These are phyloP conservation scores for Galaxias olidus DNA, from an alignment of 2,797 vertebrate genomes.

Conservation along the genomic window DNA sequence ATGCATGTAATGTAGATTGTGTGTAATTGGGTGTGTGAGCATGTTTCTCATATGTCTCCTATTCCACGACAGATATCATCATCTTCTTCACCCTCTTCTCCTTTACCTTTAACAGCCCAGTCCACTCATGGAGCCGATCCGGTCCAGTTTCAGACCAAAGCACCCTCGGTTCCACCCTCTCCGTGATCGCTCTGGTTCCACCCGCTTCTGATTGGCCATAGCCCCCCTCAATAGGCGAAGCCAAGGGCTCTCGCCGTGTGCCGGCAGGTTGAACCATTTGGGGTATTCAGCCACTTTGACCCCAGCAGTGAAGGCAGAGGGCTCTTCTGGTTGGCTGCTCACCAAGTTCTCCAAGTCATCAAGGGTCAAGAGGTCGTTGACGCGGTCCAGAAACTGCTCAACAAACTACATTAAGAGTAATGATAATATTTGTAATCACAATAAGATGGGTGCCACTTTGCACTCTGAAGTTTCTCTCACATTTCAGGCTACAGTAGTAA, in stretches of 20 bases:
- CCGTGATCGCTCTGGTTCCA: slow-evolving; percentile 76
- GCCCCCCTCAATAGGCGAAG: slow-evolving; percentile 78
- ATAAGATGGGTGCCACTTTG: too few species aligned
- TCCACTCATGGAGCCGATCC: slow-evolving; percentile 86
- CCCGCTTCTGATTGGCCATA: slow-evolving; percentile 78
- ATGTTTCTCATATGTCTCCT: slow-evolving; percentile 10
- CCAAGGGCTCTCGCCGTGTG: slow-evolving; percentile 73
- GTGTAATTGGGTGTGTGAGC: neutral
- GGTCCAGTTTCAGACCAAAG: slow-evolving; percentile 87
- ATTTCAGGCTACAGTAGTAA: too few species aligned
- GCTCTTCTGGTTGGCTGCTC: slow-evolving; percentile 71
- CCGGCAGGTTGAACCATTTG: slow-evolving; percentile 71
- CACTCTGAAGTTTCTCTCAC: too few species aligned
- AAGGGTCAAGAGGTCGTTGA: slow-evolving; percentile 79
- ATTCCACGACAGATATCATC: slow-evolving; percentile 39
- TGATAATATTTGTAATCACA: too few species aligned
- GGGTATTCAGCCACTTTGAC: slow-evolving; percentile 68
- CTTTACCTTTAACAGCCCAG: slow-evolving; percentile 80
- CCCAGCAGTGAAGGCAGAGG: slow-evolving; percentile 58
- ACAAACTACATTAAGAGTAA: slow-evolving; percentile 64
- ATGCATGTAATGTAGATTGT: neutral
- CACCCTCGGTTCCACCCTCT: slow-evolving; percentile 82
- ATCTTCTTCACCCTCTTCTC: slow-evolving; percentile 43
- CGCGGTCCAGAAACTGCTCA: slow-evolving; percentile 78
- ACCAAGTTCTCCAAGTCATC: slow-evolving; percentile 79